A percentile compares a stretch with the other conserved stretches of the same genome.
phyloP scores from a whole-genome alignment of 2,797 vertebrate genomes.

The Arnoldichthys spilopterus region DNA sequence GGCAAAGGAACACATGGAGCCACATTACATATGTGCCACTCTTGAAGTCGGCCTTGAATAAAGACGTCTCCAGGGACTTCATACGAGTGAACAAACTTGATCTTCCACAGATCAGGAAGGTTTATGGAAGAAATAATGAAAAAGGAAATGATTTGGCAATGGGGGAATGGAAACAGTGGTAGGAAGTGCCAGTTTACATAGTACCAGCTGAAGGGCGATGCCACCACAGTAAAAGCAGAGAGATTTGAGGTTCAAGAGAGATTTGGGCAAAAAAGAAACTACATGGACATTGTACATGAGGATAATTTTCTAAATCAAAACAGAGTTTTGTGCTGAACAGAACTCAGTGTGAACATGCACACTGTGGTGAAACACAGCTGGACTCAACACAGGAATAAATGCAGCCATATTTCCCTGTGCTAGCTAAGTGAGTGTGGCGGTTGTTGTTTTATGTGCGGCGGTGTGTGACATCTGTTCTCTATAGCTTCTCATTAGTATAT shows the following conservation, averaged over 20 bases:
- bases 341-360: background rate
- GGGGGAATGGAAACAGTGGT: constrained; percentile 39
- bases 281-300: background rate
- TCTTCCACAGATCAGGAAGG: constrained; percentile 30
- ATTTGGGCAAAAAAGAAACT: constrained; percentile 13
- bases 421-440: constrained; percentile 73
- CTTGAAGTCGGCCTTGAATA: constrained; percentile 52
- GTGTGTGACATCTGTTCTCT: constrained; percentile 74
- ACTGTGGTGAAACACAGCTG: constrained; percentile 8
- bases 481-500: constrained; percentile 75
- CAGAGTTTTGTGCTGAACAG: background rate
- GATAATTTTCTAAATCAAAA: background rate
- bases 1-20: constrained; percentile 33
- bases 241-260: constrained; percentile 6
- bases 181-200: constrained; percentile 7
- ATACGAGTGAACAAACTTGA: constrained; percentile 37
- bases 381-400: constrained; percentile 11
- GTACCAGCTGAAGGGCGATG: constrained; percentile 20
- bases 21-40: constrained; percentile 48
- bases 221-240: background rate
- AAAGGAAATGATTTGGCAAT: constrained; percentile 49
- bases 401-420: constrained; percentile 62
- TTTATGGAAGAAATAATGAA: constrained; percentile 41
- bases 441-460: constrained; percentile 70
- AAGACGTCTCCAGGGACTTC: constrained; percentile 36